A percentile compares a stretch with the other conserved stretches of the same genome.
Conservation (phyloP, 2,113 vertebrate species). For the Tragelaphus scriptus region DNA sequence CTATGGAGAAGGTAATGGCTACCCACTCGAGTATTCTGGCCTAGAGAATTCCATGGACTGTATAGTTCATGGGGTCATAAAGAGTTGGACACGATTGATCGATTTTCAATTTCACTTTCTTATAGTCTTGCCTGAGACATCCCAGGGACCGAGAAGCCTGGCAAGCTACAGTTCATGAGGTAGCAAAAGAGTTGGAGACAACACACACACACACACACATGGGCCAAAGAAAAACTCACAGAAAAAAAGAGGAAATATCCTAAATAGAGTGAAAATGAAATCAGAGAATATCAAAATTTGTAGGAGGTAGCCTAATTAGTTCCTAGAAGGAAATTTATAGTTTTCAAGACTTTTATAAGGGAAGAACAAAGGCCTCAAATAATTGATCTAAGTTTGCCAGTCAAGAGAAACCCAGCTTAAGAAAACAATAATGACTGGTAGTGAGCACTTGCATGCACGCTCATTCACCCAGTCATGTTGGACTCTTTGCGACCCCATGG, state of each 20-base stretch:
- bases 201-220: background rate
- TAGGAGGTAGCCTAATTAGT: background rate
- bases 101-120: background rate
- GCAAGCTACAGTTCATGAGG: background rate
- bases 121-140: background rate
- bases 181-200: background rate
- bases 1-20: background rate
- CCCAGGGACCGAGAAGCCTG: background rate
- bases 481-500: rapidly evolving
- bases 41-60: background rate
- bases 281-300: background rate
- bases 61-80: background rate
- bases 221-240: background rate
- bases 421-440: background rate
- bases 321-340: background rate
- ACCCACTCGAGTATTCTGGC: background rate
- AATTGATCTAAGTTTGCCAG: background rate
- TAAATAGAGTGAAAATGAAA: background rate
- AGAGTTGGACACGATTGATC: background rate
- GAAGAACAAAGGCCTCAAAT: background rate
- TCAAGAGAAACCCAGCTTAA: background rate
- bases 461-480: background rate
- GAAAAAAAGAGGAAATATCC: background rate
- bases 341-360: background rate
- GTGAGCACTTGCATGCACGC: background rate